Conservation (phyloP, 2,113 vertebrate species). For the Scomber japonicus region DNA sequence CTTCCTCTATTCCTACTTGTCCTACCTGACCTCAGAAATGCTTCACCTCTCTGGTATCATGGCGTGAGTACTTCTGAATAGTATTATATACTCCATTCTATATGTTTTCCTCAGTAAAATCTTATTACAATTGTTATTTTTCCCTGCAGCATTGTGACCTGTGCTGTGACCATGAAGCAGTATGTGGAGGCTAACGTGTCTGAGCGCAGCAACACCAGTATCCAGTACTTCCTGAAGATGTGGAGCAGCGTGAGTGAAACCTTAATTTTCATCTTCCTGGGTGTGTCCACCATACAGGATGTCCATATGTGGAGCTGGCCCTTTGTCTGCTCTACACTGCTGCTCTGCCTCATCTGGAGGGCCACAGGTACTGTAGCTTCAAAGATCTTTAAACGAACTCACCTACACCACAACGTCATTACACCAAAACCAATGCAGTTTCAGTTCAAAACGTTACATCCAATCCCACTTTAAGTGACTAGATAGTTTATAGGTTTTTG, state of each 20-base stretch:
- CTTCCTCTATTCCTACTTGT: conserved; percentile 90
- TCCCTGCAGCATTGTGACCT: conserved; percentile 85
- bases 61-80: conserved; percentile 82
- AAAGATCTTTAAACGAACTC: too few relatives aligned
- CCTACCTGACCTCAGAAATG: conserved; percentile 89
- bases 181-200: conserved; percentile 90
- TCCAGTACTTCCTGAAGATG: conserved; percentile 92
- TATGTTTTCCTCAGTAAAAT: not conserved
- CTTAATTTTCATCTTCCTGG: conserved; percentile 90
- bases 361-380: conserved; percentile 76
- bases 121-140: not conserved
- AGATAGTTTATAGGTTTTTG: too few relatives aligned
- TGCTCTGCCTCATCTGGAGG: conserved; percentile 89
- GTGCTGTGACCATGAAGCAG: conserved; percentile 89
- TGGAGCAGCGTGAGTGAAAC: conserved; percentile 90
- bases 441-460: too few relatives aligned
- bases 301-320: conserved; percentile 89
- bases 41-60: conserved; percentile 89
- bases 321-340: conserved; percentile 86
- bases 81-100: too few relatives aligned
- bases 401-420: too few relatives aligned
- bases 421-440: too few relatives aligned
- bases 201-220: conserved; percentile 88
- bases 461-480: too few relatives aligned
- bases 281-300: conserved; percentile 87